Conservation (phyloP, 2,113 vertebrate species). For the Oenanthe melanoleuca region DNA sequence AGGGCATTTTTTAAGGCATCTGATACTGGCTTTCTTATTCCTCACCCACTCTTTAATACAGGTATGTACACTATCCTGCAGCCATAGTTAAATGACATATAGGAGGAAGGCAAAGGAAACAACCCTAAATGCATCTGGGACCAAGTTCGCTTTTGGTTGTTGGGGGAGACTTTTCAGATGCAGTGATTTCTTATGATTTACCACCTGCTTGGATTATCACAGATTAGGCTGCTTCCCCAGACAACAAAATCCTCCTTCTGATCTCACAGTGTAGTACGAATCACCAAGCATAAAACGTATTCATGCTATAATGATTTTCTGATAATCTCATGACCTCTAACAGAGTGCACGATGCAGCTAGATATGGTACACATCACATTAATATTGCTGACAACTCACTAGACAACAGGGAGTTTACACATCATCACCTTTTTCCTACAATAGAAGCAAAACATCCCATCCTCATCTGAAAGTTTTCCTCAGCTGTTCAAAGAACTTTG, state of each 20-base stretch:
- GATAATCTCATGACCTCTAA: background rate
- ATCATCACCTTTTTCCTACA: background rate
- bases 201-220: background rate
- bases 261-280: background rate
- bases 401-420: background rate
- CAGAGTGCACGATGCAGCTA: background rate
- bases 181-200: background rate
- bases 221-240: background rate
- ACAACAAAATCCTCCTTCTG: slow-evolving; percentile 3
- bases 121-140: background rate
- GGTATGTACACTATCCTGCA: background rate
- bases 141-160: background rate
- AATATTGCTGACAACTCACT: background rate
- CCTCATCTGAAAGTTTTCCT: background rate
- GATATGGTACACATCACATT: background rate
- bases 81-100: background rate
- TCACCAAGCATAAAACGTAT: background rate
- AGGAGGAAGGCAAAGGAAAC: background rate
- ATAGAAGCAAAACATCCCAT: background rate
- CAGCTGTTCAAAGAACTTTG: background rate
- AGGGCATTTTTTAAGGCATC: background rate
- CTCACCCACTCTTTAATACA: background rate
- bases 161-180: background rate
- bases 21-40: background rate
- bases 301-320: background rate